These are phyloP conservation scores for Eolophus roseicapilla DNA, from an alignment of 2,113 vertebrate species.

Conservation along the genomic window DNA sequence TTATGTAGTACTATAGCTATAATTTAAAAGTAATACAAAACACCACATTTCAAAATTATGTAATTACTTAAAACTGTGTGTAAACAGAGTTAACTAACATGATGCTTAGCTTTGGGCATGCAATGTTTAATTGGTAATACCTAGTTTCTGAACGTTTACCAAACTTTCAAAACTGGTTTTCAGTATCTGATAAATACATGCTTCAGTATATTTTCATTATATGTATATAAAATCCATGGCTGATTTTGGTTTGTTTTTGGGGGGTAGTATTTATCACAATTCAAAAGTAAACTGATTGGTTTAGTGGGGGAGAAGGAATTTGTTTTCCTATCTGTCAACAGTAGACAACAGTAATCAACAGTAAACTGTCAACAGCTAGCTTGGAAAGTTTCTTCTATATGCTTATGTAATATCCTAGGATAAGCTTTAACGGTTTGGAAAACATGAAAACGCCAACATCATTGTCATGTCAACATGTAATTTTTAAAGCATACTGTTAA, in stretches of 20 bases:
- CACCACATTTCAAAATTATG: background rate
- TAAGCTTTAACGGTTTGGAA: background rate
- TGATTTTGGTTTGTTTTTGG: background rate
- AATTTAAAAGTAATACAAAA: background rate
- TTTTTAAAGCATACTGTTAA: background rate
- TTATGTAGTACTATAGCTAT: background rate
- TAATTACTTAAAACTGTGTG: background rate
- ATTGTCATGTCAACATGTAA: background rate
- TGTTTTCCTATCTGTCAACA: background rate
- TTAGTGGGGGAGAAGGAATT: background rate
- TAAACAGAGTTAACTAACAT: background rate
- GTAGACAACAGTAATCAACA: background rate
- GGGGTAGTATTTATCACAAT: background rate
- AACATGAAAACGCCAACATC: background rate
- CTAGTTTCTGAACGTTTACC: background rate
- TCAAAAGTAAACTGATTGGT: background rate
- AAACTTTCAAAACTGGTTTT: background rate
- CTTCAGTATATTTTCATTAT: background rate
- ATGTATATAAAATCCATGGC: background rate
- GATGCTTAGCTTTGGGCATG: background rate
- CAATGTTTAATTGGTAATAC: background rate
- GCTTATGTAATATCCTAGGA: background rate
- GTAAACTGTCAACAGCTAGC: background rate
- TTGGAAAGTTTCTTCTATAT: background rate
- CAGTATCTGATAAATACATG: background rate